Evolutionary conservation across 2,888 invertebrate species (phyloP).

Genomic region (Netelia inedita): DNA sequence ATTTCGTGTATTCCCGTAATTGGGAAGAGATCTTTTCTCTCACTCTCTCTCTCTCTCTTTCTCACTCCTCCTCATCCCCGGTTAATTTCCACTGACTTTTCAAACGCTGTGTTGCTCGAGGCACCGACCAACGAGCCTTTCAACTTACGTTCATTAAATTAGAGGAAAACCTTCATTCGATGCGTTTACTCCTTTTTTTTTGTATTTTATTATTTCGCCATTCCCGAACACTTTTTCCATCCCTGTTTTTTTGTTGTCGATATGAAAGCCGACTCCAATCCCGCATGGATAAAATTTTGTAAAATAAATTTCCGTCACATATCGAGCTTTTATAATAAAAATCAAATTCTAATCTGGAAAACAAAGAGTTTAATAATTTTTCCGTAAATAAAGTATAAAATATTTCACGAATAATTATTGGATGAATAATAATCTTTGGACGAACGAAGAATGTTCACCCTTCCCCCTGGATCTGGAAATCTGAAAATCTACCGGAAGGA

Average conservation of each 20-base stretch:
- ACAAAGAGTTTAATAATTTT: no score
- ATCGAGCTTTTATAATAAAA: no score
- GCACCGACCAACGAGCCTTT: not conserved
- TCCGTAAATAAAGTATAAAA: no score
- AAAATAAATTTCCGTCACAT: not conserved
- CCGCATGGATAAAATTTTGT: not conserved
- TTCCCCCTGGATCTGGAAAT: no score
- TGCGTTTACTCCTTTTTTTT: not conserved
- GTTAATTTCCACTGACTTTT: conserved; percentile 6
- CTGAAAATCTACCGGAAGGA: no score
- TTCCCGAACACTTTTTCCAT: not conserved
- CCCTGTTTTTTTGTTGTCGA: not conserved
- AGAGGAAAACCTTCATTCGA: not conserved
- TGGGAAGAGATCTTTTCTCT: conserved; percentile 36
- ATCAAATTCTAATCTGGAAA: no score
- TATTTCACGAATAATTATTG: no score
- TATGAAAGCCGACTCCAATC: not conserved
- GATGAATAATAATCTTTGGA: no score
- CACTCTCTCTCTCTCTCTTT: not conserved
- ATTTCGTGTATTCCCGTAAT: conserved; percentile 56
- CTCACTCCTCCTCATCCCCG: not conserved
- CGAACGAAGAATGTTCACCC: no score
- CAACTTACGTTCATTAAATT: not conserved
- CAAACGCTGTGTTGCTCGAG: not conserved
- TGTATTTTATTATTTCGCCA: not conserved